phyloP scores from a whole-genome alignment of 2,888 invertebrate genomes.

The Agrotis exclamationis region DNA sequence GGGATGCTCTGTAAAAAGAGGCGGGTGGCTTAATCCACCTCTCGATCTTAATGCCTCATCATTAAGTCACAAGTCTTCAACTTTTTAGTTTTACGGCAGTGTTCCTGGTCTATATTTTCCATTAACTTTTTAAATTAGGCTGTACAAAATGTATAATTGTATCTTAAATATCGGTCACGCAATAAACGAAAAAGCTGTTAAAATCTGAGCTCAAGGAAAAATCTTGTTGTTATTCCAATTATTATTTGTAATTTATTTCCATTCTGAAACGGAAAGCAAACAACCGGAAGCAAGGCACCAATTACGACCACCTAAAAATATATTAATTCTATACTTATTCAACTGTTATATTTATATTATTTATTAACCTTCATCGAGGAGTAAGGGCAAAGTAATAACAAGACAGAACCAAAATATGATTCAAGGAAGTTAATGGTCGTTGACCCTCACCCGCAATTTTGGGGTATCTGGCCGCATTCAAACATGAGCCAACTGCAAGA shows the following conservation, averaged over 20 bases:
- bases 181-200: background rate
- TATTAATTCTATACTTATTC: conserved; percentile 6
- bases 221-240: conserved; percentile 12
- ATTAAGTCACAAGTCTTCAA: too few species aligned
- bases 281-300: conserved; percentile 34
- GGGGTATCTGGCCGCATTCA: background rate
- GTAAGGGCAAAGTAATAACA: conserved; percentile 10
- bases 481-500: too few species aligned
- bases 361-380: conserved; percentile 22
- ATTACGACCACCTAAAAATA: background rate
- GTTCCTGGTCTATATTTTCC: too few species aligned
- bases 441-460: conserved; percentile 17
- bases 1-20: too few species aligned
- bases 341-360: conserved; percentile 8
- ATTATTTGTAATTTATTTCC: conserved; percentile 4
- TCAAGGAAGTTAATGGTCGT: conserved; percentile 19
- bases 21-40: too few species aligned
- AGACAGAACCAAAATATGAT: background rate
- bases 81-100: too few species aligned
- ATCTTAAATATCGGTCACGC: too few species aligned
- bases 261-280: conserved; percentile 13
- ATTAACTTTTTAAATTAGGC: too few species aligned
- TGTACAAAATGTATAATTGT: too few species aligned
- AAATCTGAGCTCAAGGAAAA: conserved; percentile 7
- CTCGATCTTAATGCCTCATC: too few species aligned